These are phyloP conservation scores for Trichogramma evanescens DNA, from an alignment of 2,888 invertebrate species.

Conservation along the genomic window DNA sequence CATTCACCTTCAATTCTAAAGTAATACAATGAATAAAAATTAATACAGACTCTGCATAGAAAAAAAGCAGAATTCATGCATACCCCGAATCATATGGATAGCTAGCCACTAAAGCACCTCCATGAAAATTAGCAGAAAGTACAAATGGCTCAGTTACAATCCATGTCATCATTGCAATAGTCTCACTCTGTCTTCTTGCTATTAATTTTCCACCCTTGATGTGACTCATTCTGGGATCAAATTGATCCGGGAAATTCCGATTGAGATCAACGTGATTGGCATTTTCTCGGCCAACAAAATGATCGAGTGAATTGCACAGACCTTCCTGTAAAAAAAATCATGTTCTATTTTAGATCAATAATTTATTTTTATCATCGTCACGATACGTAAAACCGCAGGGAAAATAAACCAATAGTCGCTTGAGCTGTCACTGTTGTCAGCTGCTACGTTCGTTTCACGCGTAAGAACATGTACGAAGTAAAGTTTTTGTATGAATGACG, in stretches of 20 bases:
- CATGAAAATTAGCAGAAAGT: slow-evolving; percentile 88
- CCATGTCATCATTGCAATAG: slow-evolving; percentile 83
- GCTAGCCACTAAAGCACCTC: slow-evolving; percentile 95
- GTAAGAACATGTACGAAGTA: not conserved
- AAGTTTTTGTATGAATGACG: too few species aligned
- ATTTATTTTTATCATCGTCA: not conserved
- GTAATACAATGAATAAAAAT: not conserved
- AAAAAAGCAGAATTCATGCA: not conserved
- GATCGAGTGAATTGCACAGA: slow-evolving; percentile 62
- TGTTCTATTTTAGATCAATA: not conserved
- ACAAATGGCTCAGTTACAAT: slow-evolving; percentile 81
- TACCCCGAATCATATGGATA: slow-evolving; percentile 89
- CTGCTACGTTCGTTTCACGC: not conserved
- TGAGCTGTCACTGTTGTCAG: not conserved
- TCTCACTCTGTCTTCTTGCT: slow-evolving; percentile 74
- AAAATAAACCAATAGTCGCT: not conserved
- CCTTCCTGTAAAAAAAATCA: slow-evolving; percentile 60
- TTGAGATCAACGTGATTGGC: slow-evolving; percentile 77
- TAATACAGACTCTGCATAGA: not conserved
- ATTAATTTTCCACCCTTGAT: slow-evolving; percentile 50
- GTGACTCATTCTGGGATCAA: slow-evolving; percentile 50
- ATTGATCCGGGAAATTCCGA: slow-evolving; percentile 89
- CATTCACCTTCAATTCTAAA: slow-evolving; percentile 55
- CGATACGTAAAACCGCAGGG: not conserved
- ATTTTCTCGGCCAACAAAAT: slow-evolving; percentile 72